These are phyloP conservation scores for Euclidia mi DNA, from an alignment of 2,888 invertebrate species.

Conservation along the genomic window DNA sequence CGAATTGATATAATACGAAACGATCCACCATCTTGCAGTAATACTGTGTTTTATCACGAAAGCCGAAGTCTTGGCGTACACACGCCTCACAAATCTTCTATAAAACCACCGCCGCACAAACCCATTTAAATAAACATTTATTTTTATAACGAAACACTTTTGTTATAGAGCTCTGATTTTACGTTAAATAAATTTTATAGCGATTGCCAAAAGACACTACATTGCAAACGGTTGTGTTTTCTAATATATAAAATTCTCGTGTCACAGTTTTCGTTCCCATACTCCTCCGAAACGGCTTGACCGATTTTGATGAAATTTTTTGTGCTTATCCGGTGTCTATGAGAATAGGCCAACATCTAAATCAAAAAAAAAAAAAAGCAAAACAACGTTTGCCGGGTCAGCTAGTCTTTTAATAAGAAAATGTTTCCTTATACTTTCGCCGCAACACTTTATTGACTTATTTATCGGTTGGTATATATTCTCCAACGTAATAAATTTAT, in stretches of 20 bases:
- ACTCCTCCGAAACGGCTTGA: no score
- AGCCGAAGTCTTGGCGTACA: constrained; percentile 49
- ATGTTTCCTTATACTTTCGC: not conserved
- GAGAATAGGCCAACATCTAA: no score
- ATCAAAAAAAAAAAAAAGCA: no score
- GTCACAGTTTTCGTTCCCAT: no score
- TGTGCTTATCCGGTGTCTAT: no score
- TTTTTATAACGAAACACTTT: constrained; percentile 58
- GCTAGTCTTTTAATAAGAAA: constrained; percentile 16
- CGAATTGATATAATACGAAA: constrained; percentile 46
- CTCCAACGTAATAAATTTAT: no score
- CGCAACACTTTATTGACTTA: not conserved
- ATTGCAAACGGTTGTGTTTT: constrained; percentile 30
- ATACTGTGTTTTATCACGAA: constrained; percentile 60
- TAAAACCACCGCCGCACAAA: constrained; percentile 61
- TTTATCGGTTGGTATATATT: not conserved
- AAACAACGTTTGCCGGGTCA: no score
- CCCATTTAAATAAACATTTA: constrained; percentile 62
- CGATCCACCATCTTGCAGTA: constrained; percentile 45
- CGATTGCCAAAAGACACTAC: constrained; percentile 13
- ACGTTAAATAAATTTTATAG: constrained; percentile 39
- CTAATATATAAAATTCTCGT: no score
- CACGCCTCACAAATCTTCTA: constrained; percentile 58
- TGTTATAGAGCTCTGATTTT: constrained; percentile 38
- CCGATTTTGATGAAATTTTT: no score